Percentiles rank a stretch among this genome's conserved stretches.
phyloP scores from a whole-genome alignment of 2,888 invertebrate species.

The Encarsia formosa region DNA sequence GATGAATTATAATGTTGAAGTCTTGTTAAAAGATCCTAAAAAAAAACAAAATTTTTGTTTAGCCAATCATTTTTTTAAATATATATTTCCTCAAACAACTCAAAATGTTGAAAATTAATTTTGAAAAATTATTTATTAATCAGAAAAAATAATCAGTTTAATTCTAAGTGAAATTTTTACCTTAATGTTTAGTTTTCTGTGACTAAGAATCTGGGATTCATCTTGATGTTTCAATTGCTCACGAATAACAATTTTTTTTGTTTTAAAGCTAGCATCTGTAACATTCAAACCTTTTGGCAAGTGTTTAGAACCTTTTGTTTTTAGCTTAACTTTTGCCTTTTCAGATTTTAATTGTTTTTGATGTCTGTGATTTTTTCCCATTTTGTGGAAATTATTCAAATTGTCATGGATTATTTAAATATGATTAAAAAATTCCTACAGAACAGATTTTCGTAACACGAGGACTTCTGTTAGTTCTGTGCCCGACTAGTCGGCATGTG shows the following conservation, averaged over 20 bases:
- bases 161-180: constrained; percentile 45
- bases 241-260: constrained; percentile 78
- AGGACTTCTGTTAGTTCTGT: too few species aligned
- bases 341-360: constrained; percentile 77
- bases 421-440: too few species aligned
- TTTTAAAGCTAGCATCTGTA: constrained; percentile 84
- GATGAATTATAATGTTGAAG: constrained; percentile 73
- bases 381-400: constrained; percentile 44
- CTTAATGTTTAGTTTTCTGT: constrained; percentile 65
- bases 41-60: constrained; percentile 1
- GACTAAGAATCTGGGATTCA: constrained; percentile 60
- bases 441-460: too few species aligned
- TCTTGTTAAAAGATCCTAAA: constrained; percentile 64
- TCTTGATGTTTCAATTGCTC: constrained; percentile 66
- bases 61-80: too few species aligned
- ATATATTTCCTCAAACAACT: too few species aligned
- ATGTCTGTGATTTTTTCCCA: constrained; percentile 61
- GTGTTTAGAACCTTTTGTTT: constrained; percentile 62
- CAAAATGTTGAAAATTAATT: too few species aligned
- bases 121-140: too few species aligned
- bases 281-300: constrained; percentile 85
- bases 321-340: constrained; percentile 85
- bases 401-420: background rate
- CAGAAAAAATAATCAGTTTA: too few species aligned
- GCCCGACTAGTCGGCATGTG: too few species aligned